phyloP scores from a whole-genome alignment of 2,888 invertebrate species.

The Helobdella robusta region DNA sequence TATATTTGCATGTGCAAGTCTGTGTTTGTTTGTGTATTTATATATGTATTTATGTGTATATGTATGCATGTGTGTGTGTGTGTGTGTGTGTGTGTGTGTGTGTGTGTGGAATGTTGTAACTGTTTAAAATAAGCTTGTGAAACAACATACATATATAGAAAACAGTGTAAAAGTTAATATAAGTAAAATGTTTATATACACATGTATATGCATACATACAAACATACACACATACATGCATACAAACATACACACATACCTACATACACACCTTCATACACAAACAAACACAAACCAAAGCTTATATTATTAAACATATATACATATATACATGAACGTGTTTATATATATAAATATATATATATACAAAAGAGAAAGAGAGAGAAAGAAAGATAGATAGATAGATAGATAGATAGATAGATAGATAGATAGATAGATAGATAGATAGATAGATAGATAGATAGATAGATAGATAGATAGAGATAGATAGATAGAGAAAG shows the following conservation, averaged over 20 bases:
- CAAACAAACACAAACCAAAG: no score
- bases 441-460: not conserved
- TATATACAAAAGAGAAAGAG: not conserved
- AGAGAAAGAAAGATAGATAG: not conserved
- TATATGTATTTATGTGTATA: no score
- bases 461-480: not conserved
- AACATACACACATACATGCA: not conserved
- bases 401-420: not conserved
- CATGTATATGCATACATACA: slow-evolving; percentile 7
- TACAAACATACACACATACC: slow-evolving; percentile 6
- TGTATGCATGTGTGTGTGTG: no score
- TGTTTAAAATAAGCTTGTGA: no score
- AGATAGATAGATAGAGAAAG: not conserved
- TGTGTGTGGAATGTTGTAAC: no score
- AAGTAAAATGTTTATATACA: no score
- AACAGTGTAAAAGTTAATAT: no score
- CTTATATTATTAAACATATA: no score
- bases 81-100: no score
- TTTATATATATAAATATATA: not conserved
- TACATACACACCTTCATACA: slow-evolving; percentile 6
- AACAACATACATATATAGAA: no score
- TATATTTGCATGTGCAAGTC: no score
- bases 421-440: not conserved
- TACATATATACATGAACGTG: not conserved
- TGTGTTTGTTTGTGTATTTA: no score